Evolutionary conservation across 2,113 vertebrate genomes (phyloP).

Genomic region (Euleptes europaea): DNA sequence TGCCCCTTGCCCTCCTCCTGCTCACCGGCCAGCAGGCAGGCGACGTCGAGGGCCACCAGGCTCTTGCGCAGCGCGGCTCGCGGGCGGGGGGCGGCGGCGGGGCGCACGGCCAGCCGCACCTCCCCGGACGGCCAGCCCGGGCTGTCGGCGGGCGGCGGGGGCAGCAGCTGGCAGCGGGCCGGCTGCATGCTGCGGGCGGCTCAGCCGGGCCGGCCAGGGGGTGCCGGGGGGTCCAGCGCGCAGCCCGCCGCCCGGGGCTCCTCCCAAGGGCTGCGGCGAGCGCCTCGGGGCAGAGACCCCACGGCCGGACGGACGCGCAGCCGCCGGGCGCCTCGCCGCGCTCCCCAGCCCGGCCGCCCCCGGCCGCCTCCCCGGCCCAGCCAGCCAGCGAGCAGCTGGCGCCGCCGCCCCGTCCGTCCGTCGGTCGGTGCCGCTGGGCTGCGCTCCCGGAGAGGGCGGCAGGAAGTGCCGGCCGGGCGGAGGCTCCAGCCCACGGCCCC

Average conservation of each 20-base stretch:
- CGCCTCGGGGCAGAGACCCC: background rate
- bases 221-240: no score
- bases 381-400: background rate
- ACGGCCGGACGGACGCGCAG: background rate
- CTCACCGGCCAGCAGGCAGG: slow-evolving; percentile 30
- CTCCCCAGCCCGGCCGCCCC: no score
- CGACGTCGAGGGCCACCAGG: slow-evolving; percentile 8
- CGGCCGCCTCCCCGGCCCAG: background rate
- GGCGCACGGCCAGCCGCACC: background rate
- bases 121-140: background rate
- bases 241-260: no score
- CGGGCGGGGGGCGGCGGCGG: background rate
- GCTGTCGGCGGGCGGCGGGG: background rate
- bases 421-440: background rate
- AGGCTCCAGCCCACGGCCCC: background rate
- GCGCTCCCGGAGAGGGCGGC: background rate
- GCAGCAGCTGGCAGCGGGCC: background rate
- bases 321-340: no score
- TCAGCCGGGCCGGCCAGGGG: no score
- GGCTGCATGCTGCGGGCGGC: slow-evolving; percentile 26
- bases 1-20: background rate
- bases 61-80: background rate
- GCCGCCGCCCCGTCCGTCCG: background rate
- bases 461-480: background rate
- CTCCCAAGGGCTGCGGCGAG: background rate